A percentile compares a stretch with the other conserved stretches of the same genome.
Evolutionary conservation across 2,888 invertebrate species (phyloP).

Genomic region (Pomacea canaliculata): DNA sequence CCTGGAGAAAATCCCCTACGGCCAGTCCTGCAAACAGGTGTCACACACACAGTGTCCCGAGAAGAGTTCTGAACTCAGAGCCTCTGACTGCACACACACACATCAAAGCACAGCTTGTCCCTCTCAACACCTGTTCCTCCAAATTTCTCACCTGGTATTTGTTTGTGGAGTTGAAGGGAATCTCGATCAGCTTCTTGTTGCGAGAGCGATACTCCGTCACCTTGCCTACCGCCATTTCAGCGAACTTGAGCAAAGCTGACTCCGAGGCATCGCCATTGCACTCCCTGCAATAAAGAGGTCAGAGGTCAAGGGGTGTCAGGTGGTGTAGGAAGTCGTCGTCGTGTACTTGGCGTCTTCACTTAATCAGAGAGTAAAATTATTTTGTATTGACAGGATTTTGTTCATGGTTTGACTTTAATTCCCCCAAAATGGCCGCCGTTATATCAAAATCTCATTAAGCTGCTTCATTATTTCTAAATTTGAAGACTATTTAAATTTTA

Average conservation of each 20-base stretch:
- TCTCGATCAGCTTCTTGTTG: constrained; percentile 69
- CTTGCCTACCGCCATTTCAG: constrained; percentile 66
- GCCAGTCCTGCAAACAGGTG: too few species aligned
- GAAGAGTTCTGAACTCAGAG: too few species aligned
- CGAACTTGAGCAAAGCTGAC: constrained; percentile 70
- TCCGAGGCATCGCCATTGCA: constrained; percentile 72
- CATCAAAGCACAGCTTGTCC: too few species aligned
- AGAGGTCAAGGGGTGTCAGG: background rate
- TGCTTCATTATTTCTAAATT: too few species aligned
- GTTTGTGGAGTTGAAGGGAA: constrained; percentile 73
- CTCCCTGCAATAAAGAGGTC: constrained; percentile 55
- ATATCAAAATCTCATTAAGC: too few species aligned
- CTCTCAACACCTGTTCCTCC: too few species aligned
- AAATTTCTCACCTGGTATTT: constrained; percentile 69
- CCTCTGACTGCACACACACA: too few species aligned
- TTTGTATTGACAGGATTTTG: background rate
- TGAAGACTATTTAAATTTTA: too few species aligned
- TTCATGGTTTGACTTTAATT: too few species aligned
- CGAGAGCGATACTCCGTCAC: constrained; percentile 60
- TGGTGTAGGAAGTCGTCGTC: background rate
- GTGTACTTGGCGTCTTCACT: background rate
- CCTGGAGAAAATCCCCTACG: too few species aligned
- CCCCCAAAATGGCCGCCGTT: background rate
- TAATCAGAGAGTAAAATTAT: background rate
- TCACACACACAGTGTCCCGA: too few species aligned